Evolutionary conservation across 2,113 vertebrate species (phyloP).

Genomic region (Tragulus kanchil): DNA sequence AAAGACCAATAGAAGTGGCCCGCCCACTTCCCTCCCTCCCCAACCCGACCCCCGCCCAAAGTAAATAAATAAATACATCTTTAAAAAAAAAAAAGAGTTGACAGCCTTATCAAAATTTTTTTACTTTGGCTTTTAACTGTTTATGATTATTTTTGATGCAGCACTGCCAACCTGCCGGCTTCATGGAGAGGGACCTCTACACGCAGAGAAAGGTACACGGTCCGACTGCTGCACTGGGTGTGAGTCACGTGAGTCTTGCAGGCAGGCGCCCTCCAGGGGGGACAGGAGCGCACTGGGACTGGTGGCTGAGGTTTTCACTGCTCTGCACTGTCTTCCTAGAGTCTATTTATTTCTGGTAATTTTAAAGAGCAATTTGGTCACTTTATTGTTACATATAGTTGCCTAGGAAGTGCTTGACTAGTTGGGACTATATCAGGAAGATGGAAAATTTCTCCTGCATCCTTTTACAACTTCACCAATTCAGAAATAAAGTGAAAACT

Average conservation of each 20-base stretch:
- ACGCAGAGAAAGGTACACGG: neutral
- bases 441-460: neutral
- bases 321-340: neutral
- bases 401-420: neutral
- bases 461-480: neutral
- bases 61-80: no score
- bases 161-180: neutral
- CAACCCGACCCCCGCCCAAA: no score
- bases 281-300: neutral
- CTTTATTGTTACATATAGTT: neutral
- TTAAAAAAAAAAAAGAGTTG: no score
- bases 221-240: neutral
- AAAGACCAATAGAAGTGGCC: no score
- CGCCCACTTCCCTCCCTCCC: no score
- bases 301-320: neutral
- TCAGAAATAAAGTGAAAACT: neutral
- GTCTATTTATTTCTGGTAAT: neutral
- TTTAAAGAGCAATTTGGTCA: neutral
- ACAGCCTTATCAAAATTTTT: neutral
- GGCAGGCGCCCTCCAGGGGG: rapidly evolving
- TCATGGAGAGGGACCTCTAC: neutral
- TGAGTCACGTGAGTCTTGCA: neutral
- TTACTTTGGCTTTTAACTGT: neutral
- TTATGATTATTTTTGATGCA: neutral
- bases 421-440: neutral